Evolutionary conservation across 2,113 vertebrate species (phyloP).

Genomic region (Trochalopteron elliotii): DNA sequence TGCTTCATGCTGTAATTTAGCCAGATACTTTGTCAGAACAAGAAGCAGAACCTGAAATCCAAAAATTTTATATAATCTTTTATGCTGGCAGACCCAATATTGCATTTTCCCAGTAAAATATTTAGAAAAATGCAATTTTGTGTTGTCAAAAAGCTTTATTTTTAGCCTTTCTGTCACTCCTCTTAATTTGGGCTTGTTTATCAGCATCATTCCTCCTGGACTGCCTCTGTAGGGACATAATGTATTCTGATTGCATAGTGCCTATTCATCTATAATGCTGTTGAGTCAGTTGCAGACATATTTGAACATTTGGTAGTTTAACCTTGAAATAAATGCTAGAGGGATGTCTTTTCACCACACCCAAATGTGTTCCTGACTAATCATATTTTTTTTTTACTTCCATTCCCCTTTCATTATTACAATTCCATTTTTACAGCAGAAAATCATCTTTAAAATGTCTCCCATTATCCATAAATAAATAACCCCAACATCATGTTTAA

Average conservation of each 20-base stretch:
- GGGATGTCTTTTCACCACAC: not conserved
- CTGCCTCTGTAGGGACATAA: not conserved
- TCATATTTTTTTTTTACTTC: not conserved
- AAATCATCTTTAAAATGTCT: not conserved
- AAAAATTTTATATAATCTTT: not conserved
- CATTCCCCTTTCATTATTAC: not conserved
- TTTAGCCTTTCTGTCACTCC: not conserved
- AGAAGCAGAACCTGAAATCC: not conserved
- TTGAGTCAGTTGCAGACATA: constrained; percentile 10
- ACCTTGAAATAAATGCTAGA: constrained; percentile 32
- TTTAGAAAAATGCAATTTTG: not conserved
- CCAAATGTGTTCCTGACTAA: not conserved
- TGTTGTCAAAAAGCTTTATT: not conserved
- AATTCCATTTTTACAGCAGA: constrained; percentile 11
- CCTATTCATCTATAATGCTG: constrained; percentile 14
- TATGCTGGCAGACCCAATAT: not conserved
- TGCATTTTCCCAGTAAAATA: not conserved
- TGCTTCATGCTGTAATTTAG: not conserved
- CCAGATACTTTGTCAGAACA: not conserved
- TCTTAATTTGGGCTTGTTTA: not conserved
- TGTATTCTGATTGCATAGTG: not conserved
- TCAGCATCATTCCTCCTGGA: not conserved
- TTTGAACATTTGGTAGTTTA: constrained; percentile 28
- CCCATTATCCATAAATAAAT: not conserved
- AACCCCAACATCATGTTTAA: not conserved